Percentiles rank a stretch among this genome's conserved stretches.
phyloP scores from a whole-genome alignment of 2,888 invertebrate species.

The Eupeodes latifasciatus region DNA sequence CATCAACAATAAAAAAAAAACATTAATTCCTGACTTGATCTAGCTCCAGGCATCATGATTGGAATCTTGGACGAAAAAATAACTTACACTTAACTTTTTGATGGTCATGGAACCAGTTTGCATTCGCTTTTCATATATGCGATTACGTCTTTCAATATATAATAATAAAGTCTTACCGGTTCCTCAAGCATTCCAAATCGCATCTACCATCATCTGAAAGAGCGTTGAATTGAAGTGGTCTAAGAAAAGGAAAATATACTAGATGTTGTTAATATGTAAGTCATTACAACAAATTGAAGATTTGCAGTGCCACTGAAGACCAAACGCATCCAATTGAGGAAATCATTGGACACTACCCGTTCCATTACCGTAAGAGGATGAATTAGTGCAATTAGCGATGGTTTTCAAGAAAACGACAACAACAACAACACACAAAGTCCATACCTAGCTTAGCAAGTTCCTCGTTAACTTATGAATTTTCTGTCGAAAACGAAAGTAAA shows the following conservation, averaged over 20 bases:
- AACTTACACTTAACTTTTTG: constrained; percentile 21
- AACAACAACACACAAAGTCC: not conserved
- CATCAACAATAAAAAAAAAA: not conserved
- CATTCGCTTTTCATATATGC: constrained; percentile 32
- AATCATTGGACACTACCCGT: constrained; percentile 1
- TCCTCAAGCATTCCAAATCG: not conserved
- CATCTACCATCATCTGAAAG: not conserved
- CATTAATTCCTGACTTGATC: not conserved
- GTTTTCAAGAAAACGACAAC: not conserved
- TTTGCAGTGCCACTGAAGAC: not conserved
- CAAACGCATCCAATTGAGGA: constrained; percentile 23
- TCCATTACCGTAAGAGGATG: constrained; percentile 5
- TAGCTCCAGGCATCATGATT: constrained; percentile 1
- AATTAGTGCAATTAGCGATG: constrained; percentile 37
- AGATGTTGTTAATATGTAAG: not conserved
- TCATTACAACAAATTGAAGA: not conserved
- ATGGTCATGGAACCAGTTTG: constrained; percentile 41
- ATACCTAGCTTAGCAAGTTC: not conserved
- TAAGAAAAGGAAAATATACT: constrained; percentile 10
- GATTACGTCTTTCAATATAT: constrained; percentile 19
- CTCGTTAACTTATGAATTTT: not conserved
- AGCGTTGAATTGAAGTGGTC: not conserved
- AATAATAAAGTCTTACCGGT: constrained; percentile 7
- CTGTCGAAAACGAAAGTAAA: constrained; percentile 26
- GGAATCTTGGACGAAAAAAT: not conserved